Evolutionary conservation across 1,140 invertebrate genomes (phyloP), one percentile per base, ranked within the genome.

Genomic region (Bombus turneri): DNA sequence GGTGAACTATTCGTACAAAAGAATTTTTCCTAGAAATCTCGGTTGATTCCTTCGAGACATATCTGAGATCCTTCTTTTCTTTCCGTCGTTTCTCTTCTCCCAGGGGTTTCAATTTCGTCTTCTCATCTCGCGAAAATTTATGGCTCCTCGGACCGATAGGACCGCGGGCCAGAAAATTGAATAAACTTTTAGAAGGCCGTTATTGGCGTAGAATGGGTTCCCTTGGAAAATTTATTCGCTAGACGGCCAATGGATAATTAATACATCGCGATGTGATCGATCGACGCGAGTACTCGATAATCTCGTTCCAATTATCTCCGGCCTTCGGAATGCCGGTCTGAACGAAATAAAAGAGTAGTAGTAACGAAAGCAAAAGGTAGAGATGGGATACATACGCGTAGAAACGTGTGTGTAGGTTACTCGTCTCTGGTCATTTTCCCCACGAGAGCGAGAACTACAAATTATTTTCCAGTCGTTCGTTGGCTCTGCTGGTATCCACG

Each of bases 381-480:
- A 59, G 41, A 59, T 39, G 47, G 69, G 25, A 31, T 72, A 37
- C 71, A 72, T 31, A 8, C 25, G 53, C 22, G 37, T 8, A 6
- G n/a, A 31, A 31, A 66, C 64, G 64, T 34, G 43, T 8, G 25
- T 47, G 22, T 43, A 25, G 69, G 68, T 64, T 34, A 22, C 85
- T 66, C 83, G 59, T 87, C 59, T 73, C n/a, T 77, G 89, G 88
- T 88, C 88, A 90, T 90, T 88, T 90, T 86, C 82, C 87, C 87
- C 87, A 81, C 57, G 90, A 87, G 75, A 81, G 66, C 72, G 83
- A 72, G 82, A 90, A 91, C 90, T 86, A 87, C 90, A 91, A 91
- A 91, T 91, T 91, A 91, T 91, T 91, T 91, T 91, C 90, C 90
- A 91, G 90, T 91, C 90, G 77, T 91, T 87, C 82, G 80, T 62